These are phyloP conservation scores for Sussaba pulchella DNA, from an alignment of 2,888 invertebrate genomes.

Conservation along the genomic window DNA sequence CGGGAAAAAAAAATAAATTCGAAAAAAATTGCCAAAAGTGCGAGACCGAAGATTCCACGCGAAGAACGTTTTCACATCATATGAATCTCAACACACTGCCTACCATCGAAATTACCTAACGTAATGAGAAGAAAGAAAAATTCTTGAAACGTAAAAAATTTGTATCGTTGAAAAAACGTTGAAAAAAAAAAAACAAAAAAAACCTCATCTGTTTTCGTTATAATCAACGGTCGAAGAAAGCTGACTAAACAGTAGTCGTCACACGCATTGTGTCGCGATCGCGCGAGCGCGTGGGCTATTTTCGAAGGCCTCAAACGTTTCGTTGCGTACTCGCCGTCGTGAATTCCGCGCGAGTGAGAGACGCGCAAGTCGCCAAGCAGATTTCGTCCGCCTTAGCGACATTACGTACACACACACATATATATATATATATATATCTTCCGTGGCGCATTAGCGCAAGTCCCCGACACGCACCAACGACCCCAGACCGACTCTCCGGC, in stretches of 20 bases:
- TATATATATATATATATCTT: not conserved
- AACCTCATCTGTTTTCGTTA: not conserved
- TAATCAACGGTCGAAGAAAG: constrained; percentile 38
- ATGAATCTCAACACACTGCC: no score
- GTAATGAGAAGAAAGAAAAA: no score
- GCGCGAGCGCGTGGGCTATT: constrained; percentile 63
- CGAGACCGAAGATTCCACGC: no score
- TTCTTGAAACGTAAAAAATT: no score
- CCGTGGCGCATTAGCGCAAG: constrained; percentile 7
- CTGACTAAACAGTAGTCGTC: constrained; percentile 7
- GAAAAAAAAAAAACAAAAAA: no score
- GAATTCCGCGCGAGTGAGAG: constrained; percentile 42
- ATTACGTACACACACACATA: not conserved
- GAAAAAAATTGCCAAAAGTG: constrained; percentile 3
- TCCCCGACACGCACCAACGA: not conserved
- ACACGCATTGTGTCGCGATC: constrained; percentile 51
- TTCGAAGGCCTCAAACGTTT: constrained; percentile 54
- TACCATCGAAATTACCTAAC: no score
- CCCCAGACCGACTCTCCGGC: constrained; percentile 12
- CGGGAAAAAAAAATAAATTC: no score
- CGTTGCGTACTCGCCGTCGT: constrained; percentile 24
- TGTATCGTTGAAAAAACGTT: no score
- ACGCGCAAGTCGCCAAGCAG: not conserved
- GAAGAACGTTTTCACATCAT: not conserved
- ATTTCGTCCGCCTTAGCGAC: no score